phyloP scores from a whole-genome alignment of 2,113 vertebrate genomes.

The Melospiza melodia region DNA sequence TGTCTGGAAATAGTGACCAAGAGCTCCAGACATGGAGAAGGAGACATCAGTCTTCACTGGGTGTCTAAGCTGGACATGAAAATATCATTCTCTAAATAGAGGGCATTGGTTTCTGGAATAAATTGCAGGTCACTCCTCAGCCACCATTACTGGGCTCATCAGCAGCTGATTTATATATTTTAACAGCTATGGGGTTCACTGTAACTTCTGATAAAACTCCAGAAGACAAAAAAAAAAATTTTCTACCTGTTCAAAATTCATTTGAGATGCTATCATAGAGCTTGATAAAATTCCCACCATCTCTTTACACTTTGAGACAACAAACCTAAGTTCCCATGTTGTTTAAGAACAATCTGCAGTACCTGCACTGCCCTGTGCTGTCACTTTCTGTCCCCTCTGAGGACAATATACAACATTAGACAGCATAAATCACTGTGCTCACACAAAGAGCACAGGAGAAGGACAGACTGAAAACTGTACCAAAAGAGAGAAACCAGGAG shows the following conservation, averaged over 20 bases:
- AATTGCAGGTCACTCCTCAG: neutral
- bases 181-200: neutral
- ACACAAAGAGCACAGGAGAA: neutral
- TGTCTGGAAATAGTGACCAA: neutral
- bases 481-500: neutral
- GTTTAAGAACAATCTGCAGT: neutral
- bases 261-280: neutral
- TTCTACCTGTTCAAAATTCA: neutral
- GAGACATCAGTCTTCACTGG: neutral
- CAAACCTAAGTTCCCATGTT: neutral
- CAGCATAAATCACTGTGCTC: neutral
- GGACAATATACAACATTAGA: neutral
- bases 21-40: neutral
- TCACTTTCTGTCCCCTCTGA: neutral
- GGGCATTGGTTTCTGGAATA: neutral
- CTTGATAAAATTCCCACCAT: neutral
- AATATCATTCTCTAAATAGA: neutral
- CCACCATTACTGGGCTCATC: neutral
- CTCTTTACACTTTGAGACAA: neutral
- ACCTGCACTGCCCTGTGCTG: neutral
- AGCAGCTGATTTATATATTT: neutral
- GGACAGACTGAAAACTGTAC: neutral
- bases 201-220: neutral
- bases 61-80: neutral
- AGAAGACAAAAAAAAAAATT: neutral